Conservation (phyloP, 2,113 vertebrate genomes). For the Sturnira hondurensis region DNA sequence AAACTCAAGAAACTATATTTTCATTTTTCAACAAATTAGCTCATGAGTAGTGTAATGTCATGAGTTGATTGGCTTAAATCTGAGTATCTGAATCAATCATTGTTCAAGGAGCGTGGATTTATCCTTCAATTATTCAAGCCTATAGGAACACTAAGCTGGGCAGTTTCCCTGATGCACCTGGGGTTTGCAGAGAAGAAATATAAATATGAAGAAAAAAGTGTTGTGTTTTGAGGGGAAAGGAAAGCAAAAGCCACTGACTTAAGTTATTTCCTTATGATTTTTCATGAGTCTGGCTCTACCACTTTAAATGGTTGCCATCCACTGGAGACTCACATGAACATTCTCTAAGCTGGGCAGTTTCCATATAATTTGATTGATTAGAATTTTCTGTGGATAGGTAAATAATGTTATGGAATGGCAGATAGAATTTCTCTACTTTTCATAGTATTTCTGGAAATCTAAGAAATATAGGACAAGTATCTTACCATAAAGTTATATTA, state of each 20-base stretch:
- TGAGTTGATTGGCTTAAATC: neutral
- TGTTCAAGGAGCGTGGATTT: neutral
- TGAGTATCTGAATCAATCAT: neutral
- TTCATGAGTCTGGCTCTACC: neutral
- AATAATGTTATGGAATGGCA: neutral
- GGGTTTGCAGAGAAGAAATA: neutral
- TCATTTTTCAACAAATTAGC: neutral
- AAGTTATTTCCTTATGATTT: neutral
- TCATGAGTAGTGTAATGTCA: neutral
- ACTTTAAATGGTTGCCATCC: neutral
- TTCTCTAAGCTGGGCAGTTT: neutral
- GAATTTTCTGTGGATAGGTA: neutral
- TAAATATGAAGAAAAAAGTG: neutral
- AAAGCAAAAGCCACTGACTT: neutral
- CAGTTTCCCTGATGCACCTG: neutral
- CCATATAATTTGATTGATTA: neutral
- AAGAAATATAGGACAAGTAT: neutral
- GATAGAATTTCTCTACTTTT: neutral
- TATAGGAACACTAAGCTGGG: neutral
- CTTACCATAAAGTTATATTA: neutral
- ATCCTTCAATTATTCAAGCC: neutral
- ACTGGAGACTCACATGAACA: neutral
- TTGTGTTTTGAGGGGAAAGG: neutral
- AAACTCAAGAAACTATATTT: neutral
- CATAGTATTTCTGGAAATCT: neutral